Conservation (phyloP, 2,113 vertebrate species). For the Protomyctophum bolini region DNA sequence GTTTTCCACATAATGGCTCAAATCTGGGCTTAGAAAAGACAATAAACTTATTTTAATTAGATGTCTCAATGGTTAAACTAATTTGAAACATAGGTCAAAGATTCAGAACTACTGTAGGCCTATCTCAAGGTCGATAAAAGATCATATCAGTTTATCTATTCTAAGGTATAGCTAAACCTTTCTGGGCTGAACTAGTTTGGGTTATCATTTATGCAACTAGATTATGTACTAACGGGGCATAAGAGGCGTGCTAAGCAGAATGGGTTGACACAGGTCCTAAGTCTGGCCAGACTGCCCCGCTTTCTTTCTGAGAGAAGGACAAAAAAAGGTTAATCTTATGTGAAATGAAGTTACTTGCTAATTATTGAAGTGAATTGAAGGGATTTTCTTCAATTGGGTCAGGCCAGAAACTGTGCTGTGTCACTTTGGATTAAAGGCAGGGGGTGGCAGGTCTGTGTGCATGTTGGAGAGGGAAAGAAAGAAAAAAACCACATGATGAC, state of each 20-base stretch:
- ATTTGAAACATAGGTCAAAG: conserved; percentile 22
- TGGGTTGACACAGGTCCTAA: conserved; percentile 9
- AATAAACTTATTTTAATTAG: neutral
- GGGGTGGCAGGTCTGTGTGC: neutral
- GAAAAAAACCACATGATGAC: conserved; percentile 6
- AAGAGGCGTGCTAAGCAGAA: neutral
- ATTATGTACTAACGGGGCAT: neutral
- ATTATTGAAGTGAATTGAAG: conserved; percentile 27
- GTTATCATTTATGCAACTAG: neutral
- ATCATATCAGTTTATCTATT: neutral
- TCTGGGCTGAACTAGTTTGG: neutral
- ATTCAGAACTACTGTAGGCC: neutral
- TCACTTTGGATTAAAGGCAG: conserved; percentile 20
- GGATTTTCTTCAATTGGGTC: conserved; percentile 59
- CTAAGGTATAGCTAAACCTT: neutral
- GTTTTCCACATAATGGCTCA: conserved; percentile 26
- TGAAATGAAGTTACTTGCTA: conserved; percentile 49
- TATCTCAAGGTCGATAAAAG: neutral
- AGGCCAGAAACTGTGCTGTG: conserved; percentile 15
- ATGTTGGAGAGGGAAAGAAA: neutral
- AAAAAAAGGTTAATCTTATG: conserved; percentile 60
- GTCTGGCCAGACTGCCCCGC: conserved; percentile 4
- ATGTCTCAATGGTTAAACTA: neutral
- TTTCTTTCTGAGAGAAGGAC: conserved; percentile 11
- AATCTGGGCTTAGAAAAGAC: neutral